phyloP scores from a whole-genome alignment of 2,888 invertebrate genomes.

The Noctua janthina region DNA sequence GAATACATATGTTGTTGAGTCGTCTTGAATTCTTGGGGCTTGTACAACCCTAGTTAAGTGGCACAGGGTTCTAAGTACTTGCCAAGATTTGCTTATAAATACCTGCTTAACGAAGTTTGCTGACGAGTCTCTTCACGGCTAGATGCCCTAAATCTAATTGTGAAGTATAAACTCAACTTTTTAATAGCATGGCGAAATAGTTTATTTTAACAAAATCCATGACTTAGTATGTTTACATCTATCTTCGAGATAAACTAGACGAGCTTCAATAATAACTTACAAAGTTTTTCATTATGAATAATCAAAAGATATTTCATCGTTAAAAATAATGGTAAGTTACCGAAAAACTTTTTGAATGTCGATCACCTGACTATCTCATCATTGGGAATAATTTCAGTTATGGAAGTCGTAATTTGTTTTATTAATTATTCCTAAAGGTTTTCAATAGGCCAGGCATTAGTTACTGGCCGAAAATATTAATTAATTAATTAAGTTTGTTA shows the following conservation, averaged over 20 bases:
- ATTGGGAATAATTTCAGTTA: conserved; percentile 29
- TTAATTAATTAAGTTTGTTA: conserved; percentile 38
- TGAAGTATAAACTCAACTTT: conserved; percentile 31
- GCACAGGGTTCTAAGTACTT: conserved; percentile 29
- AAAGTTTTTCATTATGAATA: not conserved
- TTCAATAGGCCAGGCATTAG: conserved; percentile 19
- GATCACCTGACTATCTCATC: not conserved
- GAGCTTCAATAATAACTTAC: not conserved
- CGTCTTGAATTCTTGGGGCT: conserved; percentile 39
- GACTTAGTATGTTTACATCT: not conserved
- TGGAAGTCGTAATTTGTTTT: conserved; percentile 9
- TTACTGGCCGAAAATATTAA: conserved; percentile 24
- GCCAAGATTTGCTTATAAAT: conserved; percentile 63
- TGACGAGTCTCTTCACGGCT: conserved; percentile 39
- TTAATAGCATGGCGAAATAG: not conserved
- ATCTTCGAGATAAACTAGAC: not conserved
- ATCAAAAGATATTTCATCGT: not conserved
- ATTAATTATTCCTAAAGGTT: conserved; percentile 43
- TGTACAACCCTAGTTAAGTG: conserved; percentile 30
- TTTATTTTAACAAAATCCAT: not conserved
- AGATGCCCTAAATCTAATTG: conserved; percentile 40
- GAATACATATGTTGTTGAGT: conserved; percentile 49
- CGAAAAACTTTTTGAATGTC: conserved; percentile 7
- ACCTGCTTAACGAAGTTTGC: conserved; percentile 51
- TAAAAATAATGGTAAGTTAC: not conserved